These are phyloP conservation scores for Allygus modestus DNA, from an alignment of 2,888 invertebrate species.

Conservation along the genomic window DNA sequence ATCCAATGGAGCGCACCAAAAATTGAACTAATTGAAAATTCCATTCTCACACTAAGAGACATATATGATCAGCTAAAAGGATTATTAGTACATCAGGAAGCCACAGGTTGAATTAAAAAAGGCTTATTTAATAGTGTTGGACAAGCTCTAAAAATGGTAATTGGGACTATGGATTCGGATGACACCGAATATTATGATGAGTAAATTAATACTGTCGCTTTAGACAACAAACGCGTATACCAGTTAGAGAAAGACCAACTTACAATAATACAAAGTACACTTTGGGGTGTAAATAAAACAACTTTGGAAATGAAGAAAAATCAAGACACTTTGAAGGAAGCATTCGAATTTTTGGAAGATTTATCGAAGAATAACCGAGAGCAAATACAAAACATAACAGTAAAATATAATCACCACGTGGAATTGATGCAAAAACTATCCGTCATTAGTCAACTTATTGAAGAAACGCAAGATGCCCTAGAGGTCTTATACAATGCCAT, in stretches of 20 bases:
- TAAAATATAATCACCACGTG: not conserved
- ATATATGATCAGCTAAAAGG: not conserved
- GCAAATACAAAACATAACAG: too few relatives aligned
- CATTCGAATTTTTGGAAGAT: not conserved
- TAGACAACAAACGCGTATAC: constrained; percentile 20
- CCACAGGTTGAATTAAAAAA: not conserved
- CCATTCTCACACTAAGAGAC: not conserved
- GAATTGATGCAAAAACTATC: not conserved
- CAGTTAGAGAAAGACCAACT: not conserved
- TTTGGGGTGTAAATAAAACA: not conserved
- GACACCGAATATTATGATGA: not conserved
- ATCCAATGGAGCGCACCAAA: not conserved
- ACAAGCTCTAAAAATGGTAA: constrained; percentile 1
- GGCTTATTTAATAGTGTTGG: constrained; percentile 11
- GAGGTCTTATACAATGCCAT: constrained; percentile 14
- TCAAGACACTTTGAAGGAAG: not conserved
- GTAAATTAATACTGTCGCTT: not conserved
- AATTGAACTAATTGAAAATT: not conserved
- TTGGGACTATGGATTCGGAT: constrained; percentile 3
- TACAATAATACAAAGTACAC: not conserved
- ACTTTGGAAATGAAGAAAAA: not conserved
- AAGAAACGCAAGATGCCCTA: not conserved
- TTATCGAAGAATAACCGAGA: not conserved
- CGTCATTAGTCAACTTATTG: not conserved
- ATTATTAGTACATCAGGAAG: not conserved